Evolutionary conservation across 2,797 vertebrate genomes (phyloP).

Genomic region (Acrossocheilus fasciatus): DNA sequence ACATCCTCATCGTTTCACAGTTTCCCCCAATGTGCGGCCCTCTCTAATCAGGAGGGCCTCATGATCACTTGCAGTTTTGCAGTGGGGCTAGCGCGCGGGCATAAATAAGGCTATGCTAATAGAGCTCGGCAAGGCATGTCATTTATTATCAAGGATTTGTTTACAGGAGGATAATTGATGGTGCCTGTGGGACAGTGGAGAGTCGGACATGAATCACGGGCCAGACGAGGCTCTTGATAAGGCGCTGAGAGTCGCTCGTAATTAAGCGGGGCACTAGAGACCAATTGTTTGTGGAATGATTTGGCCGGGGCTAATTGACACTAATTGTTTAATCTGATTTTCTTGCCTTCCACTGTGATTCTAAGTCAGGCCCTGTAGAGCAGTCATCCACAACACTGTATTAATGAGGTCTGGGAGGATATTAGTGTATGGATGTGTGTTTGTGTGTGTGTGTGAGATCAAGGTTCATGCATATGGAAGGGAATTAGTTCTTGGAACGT

Average conservation of each 20-base stretch:
- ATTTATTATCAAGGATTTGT: slow-evolving; percentile 91
- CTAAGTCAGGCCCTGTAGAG: slow-evolving; percentile 69
- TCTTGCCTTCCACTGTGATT: slow-evolving; percentile 83
- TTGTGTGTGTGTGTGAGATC: slow-evolving; percentile 37
- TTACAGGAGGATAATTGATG: slow-evolving; percentile 98
- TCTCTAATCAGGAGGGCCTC: slow-evolving; percentile 65
- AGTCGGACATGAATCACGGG: slow-evolving; percentile 96
- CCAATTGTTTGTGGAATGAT: slow-evolving; percentile 99
- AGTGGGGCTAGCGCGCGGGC: slow-evolving; percentile 65
- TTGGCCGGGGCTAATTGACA: slow-evolving; percentile 99
- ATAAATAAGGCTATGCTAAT: slow-evolving; percentile 81
- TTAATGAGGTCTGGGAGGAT: slow-evolving; percentile 63
- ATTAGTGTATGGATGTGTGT: slow-evolving; percentile 41
- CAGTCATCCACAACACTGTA: slow-evolving; percentile 62
- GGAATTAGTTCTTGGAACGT: slow-evolving; percentile 28
- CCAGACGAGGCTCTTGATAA: slow-evolving; percentile 89
- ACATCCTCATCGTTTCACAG: slow-evolving; percentile 41
- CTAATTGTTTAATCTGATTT: slow-evolving; percentile 99
- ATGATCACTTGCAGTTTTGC: slow-evolving; percentile 68
- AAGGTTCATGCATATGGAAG: slow-evolving; percentile 36
- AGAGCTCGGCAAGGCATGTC: slow-evolving; percentile 70
- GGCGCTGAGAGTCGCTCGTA: slow-evolving; percentile 95
- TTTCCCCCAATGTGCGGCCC: slow-evolving; percentile 54
- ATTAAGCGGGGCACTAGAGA: slow-evolving; percentile 99
- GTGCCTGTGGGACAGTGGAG: slow-evolving; percentile 94